phyloP scores from a whole-genome alignment of 2,888 invertebrate species.

The Teleogryllus oceanicus region DNA sequence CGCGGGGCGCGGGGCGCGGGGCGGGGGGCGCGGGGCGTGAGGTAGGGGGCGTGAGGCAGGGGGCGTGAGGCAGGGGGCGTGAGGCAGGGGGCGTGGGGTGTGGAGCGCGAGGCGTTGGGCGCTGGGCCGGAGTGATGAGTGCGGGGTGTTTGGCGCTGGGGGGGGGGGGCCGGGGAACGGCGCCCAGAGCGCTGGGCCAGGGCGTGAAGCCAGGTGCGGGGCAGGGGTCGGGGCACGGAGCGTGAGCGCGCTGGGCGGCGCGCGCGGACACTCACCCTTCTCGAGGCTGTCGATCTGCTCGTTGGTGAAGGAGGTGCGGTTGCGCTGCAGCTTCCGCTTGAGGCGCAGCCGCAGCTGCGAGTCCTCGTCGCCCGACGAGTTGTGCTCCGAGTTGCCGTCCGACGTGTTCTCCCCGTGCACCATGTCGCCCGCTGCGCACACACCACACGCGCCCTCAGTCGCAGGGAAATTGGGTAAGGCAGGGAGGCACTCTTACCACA shows the following conservation, averaged over 20 bases:
- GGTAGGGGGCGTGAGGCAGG: too few species aligned
- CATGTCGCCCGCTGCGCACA: conserved; percentile 44
- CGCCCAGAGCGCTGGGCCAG: too few species aligned
- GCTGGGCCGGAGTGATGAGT: too few species aligned
- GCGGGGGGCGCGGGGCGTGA: too few species aligned
- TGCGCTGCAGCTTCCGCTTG: conserved; percentile 94
- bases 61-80: too few species aligned
- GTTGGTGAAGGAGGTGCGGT: conserved; percentile 96
- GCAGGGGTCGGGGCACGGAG: too few species aligned
- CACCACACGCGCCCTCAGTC: background rate
- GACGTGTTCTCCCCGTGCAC: conserved; percentile 68
- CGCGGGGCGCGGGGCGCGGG: too few species aligned
- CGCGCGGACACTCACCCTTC: conserved; percentile 69
- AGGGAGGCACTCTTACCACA: background rate
- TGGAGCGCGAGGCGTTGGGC: too few species aligned
- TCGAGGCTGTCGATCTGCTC: conserved; percentile 98
- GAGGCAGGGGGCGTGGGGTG: too few species aligned
- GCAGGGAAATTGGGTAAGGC: background rate
- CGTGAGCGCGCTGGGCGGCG: background rate
- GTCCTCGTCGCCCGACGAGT: conserved; percentile 82
- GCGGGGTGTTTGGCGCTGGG: too few species aligned
- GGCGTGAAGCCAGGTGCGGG: too few species aligned
- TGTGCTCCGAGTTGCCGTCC: conserved; percentile 87
- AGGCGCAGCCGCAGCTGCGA: conserved; percentile 88
- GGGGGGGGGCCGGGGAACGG: too few species aligned